These are phyloP conservation scores for Dascyllus trimaculatus DNA, from an alignment of 2,113 vertebrate genomes.

Conservation along the genomic window DNA sequence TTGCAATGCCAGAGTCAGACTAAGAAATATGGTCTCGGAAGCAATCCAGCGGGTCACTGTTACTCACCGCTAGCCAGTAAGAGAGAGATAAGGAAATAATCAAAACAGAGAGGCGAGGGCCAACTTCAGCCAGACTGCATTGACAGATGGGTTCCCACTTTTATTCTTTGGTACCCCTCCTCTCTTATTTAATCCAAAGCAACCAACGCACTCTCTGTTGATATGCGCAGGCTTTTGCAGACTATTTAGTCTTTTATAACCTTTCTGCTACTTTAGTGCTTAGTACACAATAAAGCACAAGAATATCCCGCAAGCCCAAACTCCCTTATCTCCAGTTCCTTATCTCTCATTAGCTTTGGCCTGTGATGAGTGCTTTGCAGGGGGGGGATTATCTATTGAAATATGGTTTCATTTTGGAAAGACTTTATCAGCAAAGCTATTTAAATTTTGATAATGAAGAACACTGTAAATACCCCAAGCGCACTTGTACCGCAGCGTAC, in stretches of 20 bases:
- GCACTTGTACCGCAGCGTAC: constrained; percentile 50
- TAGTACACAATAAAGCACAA: constrained; percentile 59
- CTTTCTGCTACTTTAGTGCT: constrained; percentile 36
- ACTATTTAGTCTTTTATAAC: constrained; percentile 52
- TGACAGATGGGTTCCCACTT: constrained; percentile 71
- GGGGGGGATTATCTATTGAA: constrained; percentile 66
- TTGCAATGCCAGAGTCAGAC: constrained; percentile 57
- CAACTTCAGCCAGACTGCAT: constrained; percentile 65
- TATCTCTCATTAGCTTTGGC: constrained; percentile 77
- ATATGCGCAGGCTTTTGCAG: constrained; percentile 35
- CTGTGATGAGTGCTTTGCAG: constrained; percentile 62
- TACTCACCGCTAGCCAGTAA: constrained; percentile 73
- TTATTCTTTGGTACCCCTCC: constrained; percentile 48
- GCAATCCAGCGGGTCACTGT: constrained; percentile 75
- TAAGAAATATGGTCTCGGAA: constrained; percentile 71
- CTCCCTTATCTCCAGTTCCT: constrained; percentile 65
- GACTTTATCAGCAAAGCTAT: constrained; percentile 78
- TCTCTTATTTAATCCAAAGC: constrained; percentile 54
- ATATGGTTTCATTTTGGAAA: constrained; percentile 74
- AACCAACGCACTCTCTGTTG: constrained; percentile 24
- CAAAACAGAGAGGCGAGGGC: constrained; percentile 71
- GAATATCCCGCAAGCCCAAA: constrained; percentile 48
- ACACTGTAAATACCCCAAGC: constrained; percentile 71
- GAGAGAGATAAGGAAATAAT: constrained; percentile 81
- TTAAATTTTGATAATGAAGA: constrained; percentile 77